Base-by-base conservation (phyloP, 2,797 vertebrate genomes). In the Apogon talboti region DNA sequence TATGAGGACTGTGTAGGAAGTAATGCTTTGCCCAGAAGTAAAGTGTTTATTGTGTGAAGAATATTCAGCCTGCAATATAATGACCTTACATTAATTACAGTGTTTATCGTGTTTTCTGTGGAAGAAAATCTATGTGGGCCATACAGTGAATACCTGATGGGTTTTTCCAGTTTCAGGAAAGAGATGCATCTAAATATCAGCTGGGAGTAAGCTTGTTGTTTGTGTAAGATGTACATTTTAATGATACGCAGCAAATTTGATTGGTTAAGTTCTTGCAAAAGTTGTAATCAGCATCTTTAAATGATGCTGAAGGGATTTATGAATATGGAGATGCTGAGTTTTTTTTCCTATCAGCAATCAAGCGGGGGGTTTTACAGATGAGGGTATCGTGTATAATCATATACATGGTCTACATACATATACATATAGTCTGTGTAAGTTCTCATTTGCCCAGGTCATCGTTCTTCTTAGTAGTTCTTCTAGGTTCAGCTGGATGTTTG, bases 261-360 rank as follows among this genome's bases (percentile, higher is more conserved):
- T 88, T 71, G 63, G 64, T 76, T 37, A 55, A 76, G 60, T 60
- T 72, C 47, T 71, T 43, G 51, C 37, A 77, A 72, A 78, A 71
- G 45, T 72, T 65, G 57, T 48, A 77, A 87, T 87, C 66, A 70
- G 85, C 68, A 66, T 76, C 56, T 89, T 87, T 75, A 74, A 79
- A 74, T 79, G 63, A 73, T 1, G 33, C 58, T 73, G 66, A 46
- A 45, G 56, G 59, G 53, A 71, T 73, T 67, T 71, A 74, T 87
- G 70, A 87, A 84, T 78, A 84, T 81, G 64, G 50, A 84, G 58
- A 81, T 75, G 62, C 47, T 43, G 63, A 59, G 71, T 61, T 56
- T 62, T 28, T 28, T 28, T 28, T 28, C 24, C 24, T 28, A 50
- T 80, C 61, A 30, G 59, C 37, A 53, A 51, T 77, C 16, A 50